Evolutionary conservation across 2,113 vertebrate genomes (phyloP).

Genomic region (Sturnus vulgaris): DNA sequence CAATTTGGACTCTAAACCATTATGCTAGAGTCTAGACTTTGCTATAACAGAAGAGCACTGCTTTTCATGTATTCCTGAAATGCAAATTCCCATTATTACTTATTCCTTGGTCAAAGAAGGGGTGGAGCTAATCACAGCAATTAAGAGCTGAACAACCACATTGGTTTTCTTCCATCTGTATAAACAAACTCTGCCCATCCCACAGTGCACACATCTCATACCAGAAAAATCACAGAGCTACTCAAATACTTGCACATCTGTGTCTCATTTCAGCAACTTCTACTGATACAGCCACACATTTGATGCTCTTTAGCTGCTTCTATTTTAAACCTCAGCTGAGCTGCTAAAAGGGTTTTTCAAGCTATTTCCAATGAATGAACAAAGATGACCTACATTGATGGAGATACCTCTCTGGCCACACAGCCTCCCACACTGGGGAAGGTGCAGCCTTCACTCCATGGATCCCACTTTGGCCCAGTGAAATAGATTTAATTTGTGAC

Average conservation of each 20-base stretch:
- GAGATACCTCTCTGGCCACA: background rate
- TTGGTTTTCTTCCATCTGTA: fast-evolving
- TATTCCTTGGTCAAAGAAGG: background rate
- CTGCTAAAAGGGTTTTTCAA: background rate
- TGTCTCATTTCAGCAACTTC: background rate
- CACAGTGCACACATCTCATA: background rate
- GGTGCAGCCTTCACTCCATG: fast-evolving
- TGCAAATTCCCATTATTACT: background rate
- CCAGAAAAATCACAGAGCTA: background rate
- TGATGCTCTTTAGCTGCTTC: background rate
- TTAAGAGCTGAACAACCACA: background rate
- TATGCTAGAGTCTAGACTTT: background rate
- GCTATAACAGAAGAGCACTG: background rate
- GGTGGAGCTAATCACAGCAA: background rate
- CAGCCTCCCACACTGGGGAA: background rate
- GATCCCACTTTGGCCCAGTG: background rate
- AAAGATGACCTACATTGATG: background rate
- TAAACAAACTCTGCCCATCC: background rate
- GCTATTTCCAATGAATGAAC: background rate
- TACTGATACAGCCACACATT: background rate
- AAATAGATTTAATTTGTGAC: background rate
- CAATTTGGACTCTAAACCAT: background rate
- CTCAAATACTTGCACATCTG: background rate
- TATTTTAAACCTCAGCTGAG: background rate
- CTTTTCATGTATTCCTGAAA: background rate